Conservation (phyloP, 1,140 invertebrate genomes). For the Drosophila albomicans region DNA sequence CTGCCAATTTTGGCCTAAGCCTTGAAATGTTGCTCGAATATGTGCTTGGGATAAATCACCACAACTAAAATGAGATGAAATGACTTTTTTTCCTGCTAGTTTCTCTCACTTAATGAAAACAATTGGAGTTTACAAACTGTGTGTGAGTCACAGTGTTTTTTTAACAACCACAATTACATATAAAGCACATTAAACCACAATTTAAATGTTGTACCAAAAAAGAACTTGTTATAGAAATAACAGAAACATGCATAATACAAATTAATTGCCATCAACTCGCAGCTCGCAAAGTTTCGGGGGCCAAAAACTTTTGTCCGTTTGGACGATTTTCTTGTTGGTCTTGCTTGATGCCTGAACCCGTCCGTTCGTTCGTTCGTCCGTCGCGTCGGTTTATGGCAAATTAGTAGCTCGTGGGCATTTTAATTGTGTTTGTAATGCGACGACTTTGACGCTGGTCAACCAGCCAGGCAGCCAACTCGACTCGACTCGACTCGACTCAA, state of each 20-base stretch:
- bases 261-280: constrained; percentile 79
- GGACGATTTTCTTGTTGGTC: constrained; percentile 28
- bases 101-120: constrained; percentile 1
- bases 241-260: constrained; percentile 74
- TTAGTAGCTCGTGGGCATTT: constrained; percentile 83
- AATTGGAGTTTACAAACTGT: constrained; percentile 2
- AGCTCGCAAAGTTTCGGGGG: constrained; percentile 44
- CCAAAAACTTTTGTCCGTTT: constrained; percentile 26
- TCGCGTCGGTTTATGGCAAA: constrained; percentile 65
- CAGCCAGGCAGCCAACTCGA: constrained; percentile 4
- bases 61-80: too few species aligned
- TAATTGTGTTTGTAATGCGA: constrained; percentile 74
- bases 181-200: constrained; percentile 38
- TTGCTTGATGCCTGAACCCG: constrained; percentile 15
- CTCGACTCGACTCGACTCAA: background rate
- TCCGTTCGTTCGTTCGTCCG: too few species aligned
- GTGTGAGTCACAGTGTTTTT: background rate
- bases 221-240: constrained; percentile 59
- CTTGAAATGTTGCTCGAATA: background rate
- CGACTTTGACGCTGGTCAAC: constrained; percentile 47
- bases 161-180: constrained; percentile 4
- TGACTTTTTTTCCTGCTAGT: too few species aligned
- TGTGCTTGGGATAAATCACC: background rate
- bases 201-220: constrained; percentile 30
- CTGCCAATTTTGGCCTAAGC: constrained; percentile 11